phyloP scores from a whole-genome alignment of 35 echinoderm and acorn worm species.

The Ptychodera flava region DNA sequence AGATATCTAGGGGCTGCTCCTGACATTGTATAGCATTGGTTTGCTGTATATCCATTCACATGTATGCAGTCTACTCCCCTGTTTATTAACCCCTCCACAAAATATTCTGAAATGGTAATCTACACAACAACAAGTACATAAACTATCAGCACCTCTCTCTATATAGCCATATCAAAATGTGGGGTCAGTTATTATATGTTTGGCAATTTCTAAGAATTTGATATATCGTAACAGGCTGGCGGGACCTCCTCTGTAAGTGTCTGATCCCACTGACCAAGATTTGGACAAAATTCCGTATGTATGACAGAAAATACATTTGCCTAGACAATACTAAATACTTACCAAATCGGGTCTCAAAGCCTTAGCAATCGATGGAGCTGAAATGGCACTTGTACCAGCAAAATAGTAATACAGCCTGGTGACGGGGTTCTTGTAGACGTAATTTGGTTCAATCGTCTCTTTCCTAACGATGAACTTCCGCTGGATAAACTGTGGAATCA shows the following conservation, averaged over 20 bases:
- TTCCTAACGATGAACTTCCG: constrained; percentile 62
- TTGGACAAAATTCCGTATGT: background rate
- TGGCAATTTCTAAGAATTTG: background rate
- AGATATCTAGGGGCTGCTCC: background rate
- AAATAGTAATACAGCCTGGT: constrained; percentile 23
- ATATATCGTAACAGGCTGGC: background rate
- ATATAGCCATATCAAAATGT: background rate
- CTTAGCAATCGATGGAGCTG: constrained; percentile 50
- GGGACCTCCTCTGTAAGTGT: background rate
- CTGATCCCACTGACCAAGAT: background rate
- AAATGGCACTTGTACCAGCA: constrained; percentile 27
- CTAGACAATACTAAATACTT: background rate
- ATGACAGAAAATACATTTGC: background rate
- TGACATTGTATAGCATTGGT: background rate
- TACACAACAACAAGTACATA: too few relatives aligned
- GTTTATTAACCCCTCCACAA: too few relatives aligned
- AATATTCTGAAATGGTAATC: too few relatives aligned
- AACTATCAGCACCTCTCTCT: background rate
- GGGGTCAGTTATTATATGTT: background rate
- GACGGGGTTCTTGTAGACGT: background rate
- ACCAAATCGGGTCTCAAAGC: constrained; percentile 86
- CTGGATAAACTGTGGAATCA: constrained; percentile 73
- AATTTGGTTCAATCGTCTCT: constrained; percentile 62
- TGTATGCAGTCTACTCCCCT: background rate
- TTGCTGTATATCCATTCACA: background rate